A percentile compares a stretch with the other conserved stretches of the same genome.
Conservation (phyloP, 2,797 vertebrate species). For the Hirundo rustica region DNA sequence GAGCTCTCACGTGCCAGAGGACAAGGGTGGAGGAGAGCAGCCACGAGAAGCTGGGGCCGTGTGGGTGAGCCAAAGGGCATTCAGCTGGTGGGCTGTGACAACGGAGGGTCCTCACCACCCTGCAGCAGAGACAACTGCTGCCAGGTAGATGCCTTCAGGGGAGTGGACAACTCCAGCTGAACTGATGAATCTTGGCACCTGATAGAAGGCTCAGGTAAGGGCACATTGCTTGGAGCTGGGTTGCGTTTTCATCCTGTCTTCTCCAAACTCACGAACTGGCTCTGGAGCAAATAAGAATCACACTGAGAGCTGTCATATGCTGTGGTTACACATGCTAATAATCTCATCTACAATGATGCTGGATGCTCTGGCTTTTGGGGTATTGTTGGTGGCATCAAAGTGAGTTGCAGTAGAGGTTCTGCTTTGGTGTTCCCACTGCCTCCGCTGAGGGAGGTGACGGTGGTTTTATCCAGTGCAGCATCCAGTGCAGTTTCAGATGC, state of each 20-base stretch:
- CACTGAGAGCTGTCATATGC: fast-evolving
- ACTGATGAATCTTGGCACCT: conserved; percentile 49
- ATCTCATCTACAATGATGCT: background rate
- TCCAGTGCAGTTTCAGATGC: background rate
- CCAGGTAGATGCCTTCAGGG: conserved; percentile 5
- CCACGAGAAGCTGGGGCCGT: background rate
- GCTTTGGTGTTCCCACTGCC: background rate
- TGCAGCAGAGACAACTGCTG: background rate
- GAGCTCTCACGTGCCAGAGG: background rate
- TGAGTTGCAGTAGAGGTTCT: background rate
- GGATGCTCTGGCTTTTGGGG: background rate
- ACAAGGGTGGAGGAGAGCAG: background rate
- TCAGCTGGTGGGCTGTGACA: fast-evolving
- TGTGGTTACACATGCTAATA: background rate
- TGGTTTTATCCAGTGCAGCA: background rate
- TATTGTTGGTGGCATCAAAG: background rate
- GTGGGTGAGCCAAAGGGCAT: background rate
- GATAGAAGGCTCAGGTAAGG: conserved; percentile 57
- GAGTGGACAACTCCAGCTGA: conserved; percentile 25
- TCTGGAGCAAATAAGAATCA: fast-evolving
- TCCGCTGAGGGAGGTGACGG: background rate
- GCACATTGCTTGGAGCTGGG: background rate
- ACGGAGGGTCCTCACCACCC: background rate
- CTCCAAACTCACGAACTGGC: fast-evolving
- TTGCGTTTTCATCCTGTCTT: background rate